A percentile compares a stretch with the other conserved stretches of the same genome.
Evolutionary conservation across 2,797 vertebrate species (phyloP).

Genomic region (Lepus oiostolus): DNA sequence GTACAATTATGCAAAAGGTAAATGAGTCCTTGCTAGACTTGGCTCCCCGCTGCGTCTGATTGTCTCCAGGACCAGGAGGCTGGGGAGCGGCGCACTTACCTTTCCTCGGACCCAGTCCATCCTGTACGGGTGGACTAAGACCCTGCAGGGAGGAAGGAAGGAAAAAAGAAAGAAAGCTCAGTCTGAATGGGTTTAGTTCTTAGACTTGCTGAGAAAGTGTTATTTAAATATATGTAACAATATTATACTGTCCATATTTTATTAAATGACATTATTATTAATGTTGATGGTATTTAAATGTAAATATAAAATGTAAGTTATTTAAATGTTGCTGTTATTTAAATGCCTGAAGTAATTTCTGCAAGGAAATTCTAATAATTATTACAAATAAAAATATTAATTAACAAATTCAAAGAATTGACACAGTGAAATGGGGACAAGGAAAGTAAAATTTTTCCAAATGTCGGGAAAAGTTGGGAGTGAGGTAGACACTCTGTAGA

Average conservation of each 20-base stretch:
- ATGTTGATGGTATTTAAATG: constrained; percentile 4
- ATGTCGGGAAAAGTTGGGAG: not conserved
- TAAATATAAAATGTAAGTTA: not conserved
- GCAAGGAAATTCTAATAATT: not conserved
- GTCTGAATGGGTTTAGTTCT: not conserved
- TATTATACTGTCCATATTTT: not conserved
- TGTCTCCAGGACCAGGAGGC: no score
- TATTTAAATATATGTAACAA: not conserved
- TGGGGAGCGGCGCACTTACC: no score
- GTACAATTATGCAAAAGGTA: no score
- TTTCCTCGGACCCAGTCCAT: no score
- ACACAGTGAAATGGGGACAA: not conserved
- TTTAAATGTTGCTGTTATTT: not conserved
- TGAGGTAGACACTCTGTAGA: not conserved
- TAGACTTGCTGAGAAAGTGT: not conserved
- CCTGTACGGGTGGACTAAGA: no score
- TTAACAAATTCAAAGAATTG: constrained; percentile 11
- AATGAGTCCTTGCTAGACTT: no score
- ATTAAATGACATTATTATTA: not conserved
- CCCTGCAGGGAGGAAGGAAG: not conserved
- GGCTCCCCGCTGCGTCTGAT: no score
- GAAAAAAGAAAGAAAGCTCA: not conserved
- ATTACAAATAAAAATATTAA: constrained; percentile 9
- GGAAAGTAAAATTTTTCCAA: not conserved
- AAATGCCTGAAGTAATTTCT: constrained; percentile 21